A percentile compares a stretch with the other conserved stretches of the same genome.
Conservation (phyloP, 2,113 vertebrate species). For the Marmota monax region DNA sequence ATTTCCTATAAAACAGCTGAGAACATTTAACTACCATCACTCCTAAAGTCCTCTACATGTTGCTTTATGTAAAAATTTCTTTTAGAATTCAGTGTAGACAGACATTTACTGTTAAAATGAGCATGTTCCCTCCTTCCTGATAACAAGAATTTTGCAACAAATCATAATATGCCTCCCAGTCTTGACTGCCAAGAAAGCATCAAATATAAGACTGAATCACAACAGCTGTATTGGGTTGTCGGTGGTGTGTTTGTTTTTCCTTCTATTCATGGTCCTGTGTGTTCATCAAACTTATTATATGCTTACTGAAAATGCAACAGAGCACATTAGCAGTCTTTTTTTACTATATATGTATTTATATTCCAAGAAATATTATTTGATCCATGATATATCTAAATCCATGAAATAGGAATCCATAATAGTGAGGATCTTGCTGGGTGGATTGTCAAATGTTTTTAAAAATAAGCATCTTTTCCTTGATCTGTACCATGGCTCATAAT, state of each 20-base stretch:
- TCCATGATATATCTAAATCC: neutral
- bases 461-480: conserved; percentile 51
- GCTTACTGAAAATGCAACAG: neutral
- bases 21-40: neutral
- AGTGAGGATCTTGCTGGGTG: neutral
- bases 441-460: neutral
- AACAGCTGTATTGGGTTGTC: neutral
- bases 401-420: neutral
- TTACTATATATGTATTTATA: neutral
- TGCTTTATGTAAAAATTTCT: neutral
- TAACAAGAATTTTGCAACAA: conserved; percentile 30
- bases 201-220: conserved; percentile 8
- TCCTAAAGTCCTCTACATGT: neutral
- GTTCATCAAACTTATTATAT: neutral
- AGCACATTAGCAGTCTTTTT: neutral
- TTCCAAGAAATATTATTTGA: conserved; percentile 14
- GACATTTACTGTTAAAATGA: neutral
- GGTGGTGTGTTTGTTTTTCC: neutral
- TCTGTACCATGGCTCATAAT: neutral
- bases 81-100: neutral
- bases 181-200: neutral
- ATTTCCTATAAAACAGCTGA: neutral
- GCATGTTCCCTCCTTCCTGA: neutral
- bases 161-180: neutral
- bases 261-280: neutral